Conservation (phyloP, 2,113 vertebrate species). For the Lucifuga dentata region DNA sequence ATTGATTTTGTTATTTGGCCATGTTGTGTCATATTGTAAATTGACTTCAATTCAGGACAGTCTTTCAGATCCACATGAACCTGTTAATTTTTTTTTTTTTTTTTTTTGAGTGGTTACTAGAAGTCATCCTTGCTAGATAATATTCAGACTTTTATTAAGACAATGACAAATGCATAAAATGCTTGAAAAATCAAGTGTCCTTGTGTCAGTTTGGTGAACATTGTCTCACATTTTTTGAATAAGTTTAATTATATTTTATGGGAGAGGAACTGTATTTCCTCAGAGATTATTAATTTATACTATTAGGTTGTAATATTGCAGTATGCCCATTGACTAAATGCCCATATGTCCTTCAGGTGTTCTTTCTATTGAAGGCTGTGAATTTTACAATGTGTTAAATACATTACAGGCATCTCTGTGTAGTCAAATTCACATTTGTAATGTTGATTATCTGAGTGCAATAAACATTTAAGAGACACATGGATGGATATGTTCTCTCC, state of each 20-base stretch:
- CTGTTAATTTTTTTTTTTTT: constrained; percentile 18
- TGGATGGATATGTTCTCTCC: no score
- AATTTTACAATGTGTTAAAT: constrained; percentile 50
- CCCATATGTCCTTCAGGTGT: constrained; percentile 35
- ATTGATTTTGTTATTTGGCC: constrained; percentile 30
- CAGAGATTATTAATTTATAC: constrained; percentile 28
- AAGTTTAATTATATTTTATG: constrained; percentile 12
- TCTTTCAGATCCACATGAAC: constrained; percentile 37
- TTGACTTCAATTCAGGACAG: constrained; percentile 20
- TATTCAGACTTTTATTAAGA: constrained; percentile 22
- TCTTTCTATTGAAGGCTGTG: constrained; percentile 34
- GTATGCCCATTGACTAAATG: constrained; percentile 45
- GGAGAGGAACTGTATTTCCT: not conserved
- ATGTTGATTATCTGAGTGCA: constrained; percentile 80
- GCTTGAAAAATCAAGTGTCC: constrained; percentile 76
- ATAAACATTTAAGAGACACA: constrained; percentile 71
- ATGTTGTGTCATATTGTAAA: constrained; percentile 35
- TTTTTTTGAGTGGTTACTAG: constrained; percentile 6
- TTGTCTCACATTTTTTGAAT: constrained; percentile 38
- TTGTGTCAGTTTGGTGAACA: constrained; percentile 72
- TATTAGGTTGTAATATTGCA: constrained; percentile 27
- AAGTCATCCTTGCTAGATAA: constrained; percentile 14
- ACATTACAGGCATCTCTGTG: constrained; percentile 39
- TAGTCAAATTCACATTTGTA: constrained; percentile 72
- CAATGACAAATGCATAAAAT: constrained; percentile 51